Evolutionary conservation across 2,888 invertebrate species (phyloP), one percentile per base, ranked within the genome.

Genomic region (Mechanitis messenoides): DNA sequence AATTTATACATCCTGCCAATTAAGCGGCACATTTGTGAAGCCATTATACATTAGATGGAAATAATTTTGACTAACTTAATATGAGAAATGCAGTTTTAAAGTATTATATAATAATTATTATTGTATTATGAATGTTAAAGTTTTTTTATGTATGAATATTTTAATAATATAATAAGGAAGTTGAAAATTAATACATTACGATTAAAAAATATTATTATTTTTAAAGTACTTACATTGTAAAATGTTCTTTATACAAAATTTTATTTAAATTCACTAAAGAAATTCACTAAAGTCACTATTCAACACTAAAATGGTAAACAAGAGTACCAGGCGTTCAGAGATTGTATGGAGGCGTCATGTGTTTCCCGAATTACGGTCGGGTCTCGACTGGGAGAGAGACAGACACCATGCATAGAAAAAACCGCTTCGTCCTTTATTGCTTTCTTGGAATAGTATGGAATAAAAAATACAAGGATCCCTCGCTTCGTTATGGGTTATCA

Each of bases 321-420:
- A 61, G 68, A 64, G 72, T 71, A 75, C 74, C 64, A 74, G 75
- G 72, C 55, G 58, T 58, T 33, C 65, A 74, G 68, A 62, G 67
- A 33, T 31, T 12, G n/a, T 35, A 55, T 55, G 58, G 68, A 63
- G 63, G 56, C 59, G 63, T 61, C 70, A 69, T 72, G 70, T 68
- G 71, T 69, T 69, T 58, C 70, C 69, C 69, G 67, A 64, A 60
- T 71, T 63, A 61, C 66, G 72, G 73, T 62, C 71, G 74, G 74
- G 73, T 74, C 63, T 66, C 68, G 61, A 76, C 76, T 75, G 74
- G 75, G 72, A 73, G 64, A 64, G 66, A 68, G 60, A 65, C 65
- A 62, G 63, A 65, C 58, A 63, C 61, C 56, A 56, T 55, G 62
- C 56, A 50, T 50, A 56, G 66, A 65, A 68, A 69, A 69, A 69